Percentiles rank a stretch among this genome's conserved stretches.
Evolutionary conservation across 2,888 invertebrate genomes (phyloP).

Genomic region (Trissonchulus latispiculum): DNA sequence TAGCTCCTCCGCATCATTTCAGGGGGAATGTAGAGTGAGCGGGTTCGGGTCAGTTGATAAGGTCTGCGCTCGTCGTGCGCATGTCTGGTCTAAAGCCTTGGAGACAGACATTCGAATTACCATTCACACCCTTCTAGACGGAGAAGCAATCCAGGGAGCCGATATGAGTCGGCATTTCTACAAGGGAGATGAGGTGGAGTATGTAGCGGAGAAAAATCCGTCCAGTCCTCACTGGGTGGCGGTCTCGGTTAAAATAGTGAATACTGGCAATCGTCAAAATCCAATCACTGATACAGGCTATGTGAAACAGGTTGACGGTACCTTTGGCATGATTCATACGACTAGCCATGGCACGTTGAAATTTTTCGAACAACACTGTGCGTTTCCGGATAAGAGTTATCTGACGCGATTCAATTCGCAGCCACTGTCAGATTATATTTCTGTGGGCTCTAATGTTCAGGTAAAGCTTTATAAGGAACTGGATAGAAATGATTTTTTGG

Average conservation of each 20-base stretch:
- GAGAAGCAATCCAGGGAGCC: not conserved
- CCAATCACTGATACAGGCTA: not conserved
- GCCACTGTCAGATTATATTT: not conserved
- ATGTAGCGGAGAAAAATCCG: not conserved
- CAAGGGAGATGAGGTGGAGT: not conserved
- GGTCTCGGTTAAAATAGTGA: not conserved
- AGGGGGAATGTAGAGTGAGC: too few species aligned
- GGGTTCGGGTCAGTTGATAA: too few species aligned
- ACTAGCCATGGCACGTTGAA: not conserved
- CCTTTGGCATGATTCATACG: not conserved
- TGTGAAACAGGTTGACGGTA: not conserved
- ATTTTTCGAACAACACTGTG: not conserved
- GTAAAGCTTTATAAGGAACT: not conserved
- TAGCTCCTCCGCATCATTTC: too few species aligned
- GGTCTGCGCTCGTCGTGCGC: too few species aligned
- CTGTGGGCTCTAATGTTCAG: not conserved
- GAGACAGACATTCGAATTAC: not conserved
- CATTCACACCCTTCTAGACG: not conserved
- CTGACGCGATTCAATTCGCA: not conserved
- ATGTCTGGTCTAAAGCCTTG: too few species aligned
- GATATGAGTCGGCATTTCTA: not conserved
- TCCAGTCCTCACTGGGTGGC: not conserved
- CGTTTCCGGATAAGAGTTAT: not conserved
- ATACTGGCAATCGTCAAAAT: not conserved
- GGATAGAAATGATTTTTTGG: not conserved